These are phyloP conservation scores for Steinernema hermaphroditum DNA, from an alignment of 2,888 invertebrate genomes.

Conservation along the genomic window DNA sequence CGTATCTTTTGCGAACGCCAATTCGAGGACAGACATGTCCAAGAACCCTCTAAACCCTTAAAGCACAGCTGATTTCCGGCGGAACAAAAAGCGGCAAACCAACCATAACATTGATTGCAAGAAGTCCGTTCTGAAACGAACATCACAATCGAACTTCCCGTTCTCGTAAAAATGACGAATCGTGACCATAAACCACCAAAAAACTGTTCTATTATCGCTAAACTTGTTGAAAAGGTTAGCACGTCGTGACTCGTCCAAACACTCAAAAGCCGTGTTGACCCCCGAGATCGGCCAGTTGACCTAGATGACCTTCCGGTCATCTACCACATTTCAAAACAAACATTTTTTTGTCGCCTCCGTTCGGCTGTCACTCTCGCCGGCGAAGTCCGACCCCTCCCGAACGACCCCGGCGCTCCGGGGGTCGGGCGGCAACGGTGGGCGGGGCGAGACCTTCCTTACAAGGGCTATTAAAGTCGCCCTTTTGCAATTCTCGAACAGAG, in stretches of 20 bases:
- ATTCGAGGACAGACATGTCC: not conserved
- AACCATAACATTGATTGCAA: not conserved
- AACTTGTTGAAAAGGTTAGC: not conserved
- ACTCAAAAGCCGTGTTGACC: not conserved
- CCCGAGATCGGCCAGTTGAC: slow-evolving; percentile 6
- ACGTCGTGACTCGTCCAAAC: not conserved
- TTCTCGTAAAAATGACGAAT: not conserved
- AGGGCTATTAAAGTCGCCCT: slow-evolving; percentile 30
- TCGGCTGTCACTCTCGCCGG: not conserved
- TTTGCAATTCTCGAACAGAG: slow-evolving; percentile 30
- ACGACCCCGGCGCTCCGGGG: not conserved
- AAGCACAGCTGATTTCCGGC: not conserved
- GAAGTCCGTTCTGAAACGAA: not conserved
- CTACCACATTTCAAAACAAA: not conserved
- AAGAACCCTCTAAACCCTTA: not conserved
- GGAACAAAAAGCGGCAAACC: not conserved
- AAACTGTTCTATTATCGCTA: not conserved
- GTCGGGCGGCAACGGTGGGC: slow-evolving; percentile 8
- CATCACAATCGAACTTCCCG: not conserved
- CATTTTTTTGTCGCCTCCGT: not conserved
- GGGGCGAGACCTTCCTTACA: slow-evolving; percentile 9
- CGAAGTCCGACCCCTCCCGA: not conserved
- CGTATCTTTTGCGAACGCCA: too few species aligned
- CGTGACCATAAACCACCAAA: not conserved
- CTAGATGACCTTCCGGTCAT: slow-evolving; percentile 25